A percentile compares a stretch with the other conserved stretches of the same genome.
phyloP scores from a whole-genome alignment of 2,797 vertebrate genomes.

The Hoplostethus atlanticus region DNA sequence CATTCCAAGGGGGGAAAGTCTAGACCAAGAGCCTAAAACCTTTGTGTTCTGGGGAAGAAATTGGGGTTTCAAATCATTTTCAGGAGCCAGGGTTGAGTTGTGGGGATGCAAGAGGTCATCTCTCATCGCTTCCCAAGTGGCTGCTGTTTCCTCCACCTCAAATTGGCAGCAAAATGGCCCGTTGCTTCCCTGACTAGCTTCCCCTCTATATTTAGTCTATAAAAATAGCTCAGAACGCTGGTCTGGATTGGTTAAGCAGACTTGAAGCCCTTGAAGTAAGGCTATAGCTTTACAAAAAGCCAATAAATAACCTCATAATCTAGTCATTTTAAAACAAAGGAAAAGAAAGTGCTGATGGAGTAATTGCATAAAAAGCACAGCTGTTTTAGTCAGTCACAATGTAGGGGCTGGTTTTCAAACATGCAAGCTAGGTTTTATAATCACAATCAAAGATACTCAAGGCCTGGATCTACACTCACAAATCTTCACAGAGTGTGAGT shows the following conservation, averaged over 20 bases:
- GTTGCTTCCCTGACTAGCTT: constrained; percentile 22
- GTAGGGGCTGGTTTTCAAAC: background rate
- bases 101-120: constrained; percentile 15
- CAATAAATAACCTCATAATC: too few species aligned
- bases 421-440: background rate
- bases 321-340: background rate
- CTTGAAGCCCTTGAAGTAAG: background rate
- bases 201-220: constrained; percentile 25
- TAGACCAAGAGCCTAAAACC: constrained; percentile 20
- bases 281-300: background rate
- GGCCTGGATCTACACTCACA: background rate
- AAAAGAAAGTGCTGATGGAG: background rate
- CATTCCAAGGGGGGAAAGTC: background rate
- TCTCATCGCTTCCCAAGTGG: constrained; percentile 11
- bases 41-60: background rate
- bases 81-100: constrained; percentile 16
- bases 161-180: constrained; percentile 29
- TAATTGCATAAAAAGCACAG: constrained; percentile 7
- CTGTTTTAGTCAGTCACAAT: background rate
- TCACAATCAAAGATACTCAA: background rate
- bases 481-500: background rate
- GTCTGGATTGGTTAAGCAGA: constrained; percentile 16
- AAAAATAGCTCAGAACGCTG: constrained; percentile 23
- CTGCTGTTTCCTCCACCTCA: constrained; percentile 16
- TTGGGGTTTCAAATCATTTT: constrained; percentile 28